Percentiles rank a stretch among this genome's conserved stretches.
phyloP scores from a whole-genome alignment of 2,797 vertebrate species.

The Gymnocypris eckloni region DNA sequence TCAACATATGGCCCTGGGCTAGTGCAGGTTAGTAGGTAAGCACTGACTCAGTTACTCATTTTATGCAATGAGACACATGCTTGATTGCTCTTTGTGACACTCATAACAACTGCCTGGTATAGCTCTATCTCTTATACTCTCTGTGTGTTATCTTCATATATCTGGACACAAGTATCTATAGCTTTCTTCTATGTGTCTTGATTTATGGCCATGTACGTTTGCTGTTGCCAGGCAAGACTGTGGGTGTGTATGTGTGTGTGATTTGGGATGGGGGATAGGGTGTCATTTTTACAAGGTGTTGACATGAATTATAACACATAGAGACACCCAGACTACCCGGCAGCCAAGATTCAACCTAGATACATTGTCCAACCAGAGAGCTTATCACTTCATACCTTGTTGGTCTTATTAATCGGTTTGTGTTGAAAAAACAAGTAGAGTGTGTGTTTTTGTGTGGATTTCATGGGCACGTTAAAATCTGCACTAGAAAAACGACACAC shows the following conservation, averaged over 20 bases:
- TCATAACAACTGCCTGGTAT: background rate
- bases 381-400: conserved; percentile 32
- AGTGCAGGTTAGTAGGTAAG: conserved; percentile 5
- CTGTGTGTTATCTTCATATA: background rate
- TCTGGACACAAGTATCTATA: conserved; percentile 51
- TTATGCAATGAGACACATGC: background rate
- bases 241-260: conserved; percentile 11
- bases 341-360: conserved; percentile 53
- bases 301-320: conserved; percentile 62
- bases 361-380: conserved; percentile 21
- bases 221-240: conserved; percentile 56
- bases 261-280: conserved; percentile 55
- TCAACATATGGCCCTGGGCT: conserved; percentile 24
- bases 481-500: conserved; percentile 15
- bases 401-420: conserved; percentile 1
- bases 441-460: background rate
- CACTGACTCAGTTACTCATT: background rate
- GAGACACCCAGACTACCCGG: conserved; percentile 61
- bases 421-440: conserved; percentile 1
- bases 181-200: conserved; percentile 70
- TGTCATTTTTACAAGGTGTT: conserved; percentile 64
- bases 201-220: conserved; percentile 62
- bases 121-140: background rate
- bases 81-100: background rate
- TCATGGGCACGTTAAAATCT: background rate